Percentiles rank a stretch among this genome's conserved stretches.
phyloP scores from a whole-genome alignment of 2,888 invertebrate species.

The Urechis unicinctus region DNA sequence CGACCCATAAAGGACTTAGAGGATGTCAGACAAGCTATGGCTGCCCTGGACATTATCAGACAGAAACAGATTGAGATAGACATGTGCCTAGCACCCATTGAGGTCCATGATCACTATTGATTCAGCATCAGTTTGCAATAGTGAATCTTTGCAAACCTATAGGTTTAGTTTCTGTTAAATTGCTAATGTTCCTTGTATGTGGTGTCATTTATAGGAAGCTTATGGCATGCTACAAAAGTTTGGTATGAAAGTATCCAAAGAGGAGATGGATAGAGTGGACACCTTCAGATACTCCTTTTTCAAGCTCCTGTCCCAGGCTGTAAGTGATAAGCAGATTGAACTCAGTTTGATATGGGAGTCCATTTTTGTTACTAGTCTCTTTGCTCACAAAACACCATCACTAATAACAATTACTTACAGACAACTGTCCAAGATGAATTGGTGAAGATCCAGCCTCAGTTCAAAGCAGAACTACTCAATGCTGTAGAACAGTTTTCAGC shows the following conservation, averaged over 20 bases:
- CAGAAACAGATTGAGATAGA: slow-evolving; percentile 65
- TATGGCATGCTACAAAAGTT: slow-evolving; percentile 62
- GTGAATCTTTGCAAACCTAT: too few relatives aligned
- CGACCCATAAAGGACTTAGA: slow-evolving; percentile 64
- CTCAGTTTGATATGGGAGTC: neutral
- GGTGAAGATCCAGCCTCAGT: slow-evolving; percentile 68
- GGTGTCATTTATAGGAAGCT: slow-evolving; percentile 56
- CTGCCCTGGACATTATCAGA: slow-evolving; percentile 67
- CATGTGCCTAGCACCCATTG: slow-evolving; percentile 65
- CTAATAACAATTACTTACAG: slow-evolving; percentile 16
- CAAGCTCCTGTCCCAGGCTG: slow-evolving; percentile 64
- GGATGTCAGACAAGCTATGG: slow-evolving; percentile 67
- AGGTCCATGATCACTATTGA: too few relatives aligned
- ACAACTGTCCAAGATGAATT: slow-evolving; percentile 62
- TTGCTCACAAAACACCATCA: neutral
- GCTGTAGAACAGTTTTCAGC: slow-evolving; percentile 41
- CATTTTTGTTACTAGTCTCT: neutral
- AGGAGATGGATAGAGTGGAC: slow-evolving; percentile 74
- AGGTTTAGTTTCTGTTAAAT: neutral
- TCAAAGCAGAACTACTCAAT: slow-evolving; percentile 66
- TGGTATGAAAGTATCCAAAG: slow-evolving; percentile 62
- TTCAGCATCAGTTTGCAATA: too few relatives aligned
- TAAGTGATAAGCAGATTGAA: slow-evolving; percentile 49
- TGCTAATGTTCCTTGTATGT: too few relatives aligned
- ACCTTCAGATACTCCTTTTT: slow-evolving; percentile 71